These are phyloP conservation scores for Epiblema foenella DNA, from an alignment of 2,888 invertebrate genomes.

Conservation along the genomic window DNA sequence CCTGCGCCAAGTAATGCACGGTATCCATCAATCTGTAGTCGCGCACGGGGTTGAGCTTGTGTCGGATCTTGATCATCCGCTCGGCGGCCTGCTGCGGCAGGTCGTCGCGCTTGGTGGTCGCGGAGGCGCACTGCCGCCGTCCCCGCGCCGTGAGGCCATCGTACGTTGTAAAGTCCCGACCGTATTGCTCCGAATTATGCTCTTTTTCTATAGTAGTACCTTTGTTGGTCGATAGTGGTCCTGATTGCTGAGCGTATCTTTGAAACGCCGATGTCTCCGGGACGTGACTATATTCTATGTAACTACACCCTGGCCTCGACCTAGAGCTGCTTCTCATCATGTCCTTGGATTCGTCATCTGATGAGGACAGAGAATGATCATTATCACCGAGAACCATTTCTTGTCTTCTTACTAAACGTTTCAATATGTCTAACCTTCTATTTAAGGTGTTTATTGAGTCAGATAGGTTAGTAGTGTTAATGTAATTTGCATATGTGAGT, in stretches of 20 bases:
- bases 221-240: slow-evolving; percentile 69
- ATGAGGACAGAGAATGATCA: slow-evolving; percentile 67
- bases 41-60: slow-evolving; percentile 77
- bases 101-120: slow-evolving; percentile 74
- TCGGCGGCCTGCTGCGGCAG: slow-evolving; percentile 74
- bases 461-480: slow-evolving; percentile 57
- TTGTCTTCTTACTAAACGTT: slow-evolving; percentile 70
- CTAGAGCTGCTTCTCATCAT: slow-evolving; percentile 58
- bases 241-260: slow-evolving; percentile 67
- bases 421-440: slow-evolving; percentile 69
- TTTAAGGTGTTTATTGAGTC: slow-evolving; percentile 57
- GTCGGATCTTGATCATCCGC: slow-evolving; percentile 76
- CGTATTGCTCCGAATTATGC: slow-evolving; percentile 79
- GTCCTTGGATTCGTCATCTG: slow-evolving; percentile 67
- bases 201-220: slow-evolving; percentile 74
- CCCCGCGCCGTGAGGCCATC: slow-evolving; percentile 78
- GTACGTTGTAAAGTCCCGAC: slow-evolving; percentile 77
- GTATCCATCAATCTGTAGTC: slow-evolving; percentile 81
- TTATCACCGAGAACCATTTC: slow-evolving; percentile 74
- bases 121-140: slow-evolving; percentile 74
- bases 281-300: slow-evolving; percentile 77
- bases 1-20: slow-evolving; percentile 80
- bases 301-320: slow-evolving; percentile 71
- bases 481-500: slow-evolving; percentile 62
- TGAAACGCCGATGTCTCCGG: slow-evolving; percentile 80